Conservation (phyloP, 2,113 vertebrate species). For the Guaruba guarouba region DNA sequence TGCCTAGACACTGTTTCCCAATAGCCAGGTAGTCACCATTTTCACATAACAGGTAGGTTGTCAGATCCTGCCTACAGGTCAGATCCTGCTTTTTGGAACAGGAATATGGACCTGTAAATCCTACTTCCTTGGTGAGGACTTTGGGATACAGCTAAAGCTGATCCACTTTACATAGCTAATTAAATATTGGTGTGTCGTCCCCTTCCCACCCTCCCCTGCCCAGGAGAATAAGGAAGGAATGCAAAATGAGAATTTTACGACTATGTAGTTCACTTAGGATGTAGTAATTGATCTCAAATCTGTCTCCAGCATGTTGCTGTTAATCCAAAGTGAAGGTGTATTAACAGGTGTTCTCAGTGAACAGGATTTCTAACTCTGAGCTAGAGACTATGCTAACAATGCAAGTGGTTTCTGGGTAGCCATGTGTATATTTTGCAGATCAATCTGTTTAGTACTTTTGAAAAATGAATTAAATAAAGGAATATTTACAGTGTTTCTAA, state of each 20-base stretch:
- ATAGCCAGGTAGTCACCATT: not conserved
- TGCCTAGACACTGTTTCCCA: not conserved
- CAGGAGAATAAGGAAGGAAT: not conserved
- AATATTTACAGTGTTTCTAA: not conserved
- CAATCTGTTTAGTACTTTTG: not conserved
- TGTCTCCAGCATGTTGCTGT: not conserved
- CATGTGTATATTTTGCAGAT: not conserved
- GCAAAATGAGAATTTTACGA: not conserved
- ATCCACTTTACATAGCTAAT: not conserved
- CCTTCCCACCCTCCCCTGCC: not conserved
- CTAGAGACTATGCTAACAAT: not conserved
- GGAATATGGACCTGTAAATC: not conserved
- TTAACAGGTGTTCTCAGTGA: not conserved
- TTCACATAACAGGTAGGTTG: not conserved
- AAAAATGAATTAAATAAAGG: not conserved
- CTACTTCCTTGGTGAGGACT: not conserved
- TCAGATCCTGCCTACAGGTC: not conserved
- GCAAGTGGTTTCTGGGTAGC: not conserved
- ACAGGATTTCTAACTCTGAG: not conserved
- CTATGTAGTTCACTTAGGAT: not conserved
- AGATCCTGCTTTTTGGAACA: not conserved
- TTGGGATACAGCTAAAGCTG: not conserved
- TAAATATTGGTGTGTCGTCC: not conserved
- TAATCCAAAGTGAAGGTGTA: not conserved
- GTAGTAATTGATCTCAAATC: not conserved